phyloP scores from a whole-genome alignment of 1,140 invertebrate genomes.

The Caerostris darwini region DNA sequence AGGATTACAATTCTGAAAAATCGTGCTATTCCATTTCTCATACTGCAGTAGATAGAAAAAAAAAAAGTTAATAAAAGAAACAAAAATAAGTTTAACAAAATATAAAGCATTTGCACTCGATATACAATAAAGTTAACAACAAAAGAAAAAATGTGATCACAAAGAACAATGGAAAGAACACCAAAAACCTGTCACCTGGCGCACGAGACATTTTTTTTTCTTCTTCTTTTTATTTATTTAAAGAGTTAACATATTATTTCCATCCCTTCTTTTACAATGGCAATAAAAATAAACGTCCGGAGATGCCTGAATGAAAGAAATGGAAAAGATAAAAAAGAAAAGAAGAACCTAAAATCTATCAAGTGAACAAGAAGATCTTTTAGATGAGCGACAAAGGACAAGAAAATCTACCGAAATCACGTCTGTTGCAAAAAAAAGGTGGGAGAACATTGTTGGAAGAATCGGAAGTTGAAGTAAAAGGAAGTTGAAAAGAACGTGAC shows the following conservation, averaged over 20 bases:
- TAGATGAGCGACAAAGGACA: not conserved
- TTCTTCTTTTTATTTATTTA: not conserved
- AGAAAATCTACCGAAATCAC: constrained; percentile 63
- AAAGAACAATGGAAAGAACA: too few relatives aligned
- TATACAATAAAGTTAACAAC: too few relatives aligned
- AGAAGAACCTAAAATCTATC: not conserved
- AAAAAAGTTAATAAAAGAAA: too few relatives aligned
- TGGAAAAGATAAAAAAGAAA: not conserved
- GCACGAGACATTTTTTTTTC: not conserved
- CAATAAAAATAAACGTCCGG: constrained; percentile 5
- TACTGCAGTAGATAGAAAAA: too few relatives aligned
- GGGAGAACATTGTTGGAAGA: not conserved
- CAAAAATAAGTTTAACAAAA: too few relatives aligned
- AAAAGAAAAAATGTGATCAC: too few relatives aligned
- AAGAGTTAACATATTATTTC: constrained; percentile 24
- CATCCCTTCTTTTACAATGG: not conserved
- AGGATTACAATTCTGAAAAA: too few relatives aligned
- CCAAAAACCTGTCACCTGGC: too few relatives aligned
- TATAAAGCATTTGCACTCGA: too few relatives aligned
- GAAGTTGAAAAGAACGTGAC: constrained; percentile 63
- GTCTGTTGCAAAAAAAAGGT: constrained; percentile 4
- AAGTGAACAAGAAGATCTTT: not conserved
- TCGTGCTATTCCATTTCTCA: too few relatives aligned
- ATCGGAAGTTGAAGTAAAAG: constrained; percentile 54
- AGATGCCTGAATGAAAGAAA: not conserved